Base-by-base conservation (phyloP, 2,113 vertebrate genomes). In the Synodontis membranacea region DNA sequence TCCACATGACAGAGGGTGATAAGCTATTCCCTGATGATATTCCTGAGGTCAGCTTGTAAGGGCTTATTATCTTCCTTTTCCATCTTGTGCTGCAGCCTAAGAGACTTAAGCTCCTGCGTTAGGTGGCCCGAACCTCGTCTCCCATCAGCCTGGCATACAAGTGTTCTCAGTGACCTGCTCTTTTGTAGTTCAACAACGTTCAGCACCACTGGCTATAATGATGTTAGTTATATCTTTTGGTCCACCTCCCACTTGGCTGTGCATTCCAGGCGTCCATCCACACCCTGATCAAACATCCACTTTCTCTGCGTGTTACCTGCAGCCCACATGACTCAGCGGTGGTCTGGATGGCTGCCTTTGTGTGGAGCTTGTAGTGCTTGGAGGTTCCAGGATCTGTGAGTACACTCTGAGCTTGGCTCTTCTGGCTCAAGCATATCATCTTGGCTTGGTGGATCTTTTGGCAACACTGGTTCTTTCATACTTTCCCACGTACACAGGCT, bases 11-110 rank as follows among this genome's bases (percentile, higher is more conserved):
- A 10, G 9, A 56, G 50, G 79, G 21, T 60, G 19, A 58, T 52
- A 5, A 39, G 10, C 78, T 80, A 37, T 31, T 80, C 28, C 34
- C 52, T 80, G 7, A 58, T 9, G 7, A 81, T 80, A 11, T 39
- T 58, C 19, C 1, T 42, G 15, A 64, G 46, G 52, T 66, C 44
- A 78, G 62, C 48, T 9, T 37, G 37, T 21, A 60, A 64, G 37
- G 44, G 21, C 17, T 72, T 87, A 37, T 83, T 74, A 39, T 80
- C 23, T 14, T 66, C 42, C 21, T 34, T 83, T 42, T 21, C 37
- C 42, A 28, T 48, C 56, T 81, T 60, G 46, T 64, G 81, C 82
- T 89, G 78, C 34, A 44, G 46, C 82, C 60, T 84, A 4, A 86
- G 46, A 23, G 44, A 15, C 44, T 25, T 8, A n/a, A 84, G 80